Percentiles rank a stretch among this genome's conserved stretches.
Conservation (phyloP, 2,797 vertebrate species). For the Picus viridis region DNA sequence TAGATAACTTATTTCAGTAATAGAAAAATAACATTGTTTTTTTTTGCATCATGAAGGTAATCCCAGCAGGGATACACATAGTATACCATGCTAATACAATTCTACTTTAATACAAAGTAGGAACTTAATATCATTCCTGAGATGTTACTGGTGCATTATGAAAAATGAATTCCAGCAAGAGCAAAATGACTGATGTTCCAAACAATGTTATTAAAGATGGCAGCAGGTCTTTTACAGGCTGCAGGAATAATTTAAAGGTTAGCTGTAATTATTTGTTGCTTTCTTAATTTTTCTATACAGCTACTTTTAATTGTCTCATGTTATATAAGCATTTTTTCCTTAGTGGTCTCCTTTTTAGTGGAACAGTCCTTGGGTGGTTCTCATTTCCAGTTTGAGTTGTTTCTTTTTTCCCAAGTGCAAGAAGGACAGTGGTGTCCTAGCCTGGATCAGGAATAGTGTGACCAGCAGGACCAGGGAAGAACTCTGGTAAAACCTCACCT, state of each 20-base stretch:
- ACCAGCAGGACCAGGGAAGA: too few species aligned
- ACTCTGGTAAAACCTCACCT: too few species aligned
- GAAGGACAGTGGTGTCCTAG: too few species aligned
- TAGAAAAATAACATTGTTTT: slow-evolving; percentile 61
- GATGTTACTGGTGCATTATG: slow-evolving; percentile 51
- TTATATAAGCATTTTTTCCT: not conserved
- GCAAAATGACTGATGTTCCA: slow-evolving; percentile 42
- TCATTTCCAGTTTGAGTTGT: not conserved
- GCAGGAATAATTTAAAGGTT: not conserved
- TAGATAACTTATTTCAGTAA: slow-evolving; percentile 57
- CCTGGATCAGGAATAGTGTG: too few species aligned
- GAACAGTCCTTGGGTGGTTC: not conserved
- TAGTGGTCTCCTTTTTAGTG: not conserved
- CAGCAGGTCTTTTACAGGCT: not conserved
- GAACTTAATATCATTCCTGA: slow-evolving; percentile 60
- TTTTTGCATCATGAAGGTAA: slow-evolving; percentile 52
- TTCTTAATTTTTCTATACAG: not conserved
- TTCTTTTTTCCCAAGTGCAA: not conserved
- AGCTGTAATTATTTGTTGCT: slow-evolving; percentile 17
- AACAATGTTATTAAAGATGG: slow-evolving; percentile 25
- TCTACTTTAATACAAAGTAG: slow-evolving; percentile 58
- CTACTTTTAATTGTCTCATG: not conserved
- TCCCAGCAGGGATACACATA: slow-evolving; percentile 29
- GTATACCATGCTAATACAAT: slow-evolving; percentile 54
- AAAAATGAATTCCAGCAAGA: slow-evolving; percentile 48